phyloP scores from a whole-genome alignment of 1,140 invertebrate species.

The Ctenoplectra terminalis region DNA sequence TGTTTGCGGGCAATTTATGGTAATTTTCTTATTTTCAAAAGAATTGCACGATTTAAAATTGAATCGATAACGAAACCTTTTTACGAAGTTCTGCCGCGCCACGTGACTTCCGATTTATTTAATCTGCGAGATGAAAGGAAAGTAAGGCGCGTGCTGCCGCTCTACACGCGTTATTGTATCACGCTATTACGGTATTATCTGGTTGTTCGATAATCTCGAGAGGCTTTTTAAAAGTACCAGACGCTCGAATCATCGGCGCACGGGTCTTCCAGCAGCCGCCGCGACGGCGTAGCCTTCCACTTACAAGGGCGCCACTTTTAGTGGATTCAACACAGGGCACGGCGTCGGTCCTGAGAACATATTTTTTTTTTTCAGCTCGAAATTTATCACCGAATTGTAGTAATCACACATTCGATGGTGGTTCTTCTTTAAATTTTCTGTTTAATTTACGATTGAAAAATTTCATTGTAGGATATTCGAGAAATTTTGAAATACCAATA shows the following conservation, averaged over 20 bases:
- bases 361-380: background rate
- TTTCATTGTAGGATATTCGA: no score
- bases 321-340: conserved; percentile 25
- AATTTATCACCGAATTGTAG: background rate
- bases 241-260: conserved; percentile 46
- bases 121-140: conserved; percentile 30
- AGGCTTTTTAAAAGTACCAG: conserved; percentile 57
- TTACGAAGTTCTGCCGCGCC: background rate
- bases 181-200: conserved; percentile 50
- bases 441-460: background rate
- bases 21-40: background rate
- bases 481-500: conserved; percentile 2
- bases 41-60: background rate
- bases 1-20: background rate
- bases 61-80: background rate
- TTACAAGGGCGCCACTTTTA: conserved; percentile 51
- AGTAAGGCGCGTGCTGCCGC: conserved; percentile 45
- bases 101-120: conserved; percentile 38
- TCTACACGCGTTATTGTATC: conserved; percentile 42
- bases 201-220: conserved; percentile 50
- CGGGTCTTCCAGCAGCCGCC: conserved; percentile 49
- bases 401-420: background rate
- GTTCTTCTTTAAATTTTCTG: no score
- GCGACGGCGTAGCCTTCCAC: conserved; percentile 48
- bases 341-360: conserved; percentile 15